phyloP scores from a whole-genome alignment of 2,888 invertebrate genomes.

The Drosophila subsilvestris region DNA sequence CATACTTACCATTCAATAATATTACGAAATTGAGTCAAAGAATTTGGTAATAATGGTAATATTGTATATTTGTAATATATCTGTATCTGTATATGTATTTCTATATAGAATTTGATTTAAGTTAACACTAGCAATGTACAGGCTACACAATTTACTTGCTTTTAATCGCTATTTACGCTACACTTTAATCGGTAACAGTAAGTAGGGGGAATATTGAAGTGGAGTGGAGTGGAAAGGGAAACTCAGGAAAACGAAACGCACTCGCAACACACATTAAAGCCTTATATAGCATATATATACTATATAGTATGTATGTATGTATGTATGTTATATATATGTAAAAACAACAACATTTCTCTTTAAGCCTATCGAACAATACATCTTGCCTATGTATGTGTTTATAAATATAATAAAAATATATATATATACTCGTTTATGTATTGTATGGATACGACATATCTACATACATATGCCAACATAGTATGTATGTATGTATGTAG shows the following conservation, averaged over 20 bases:
- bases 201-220: slow-evolving; percentile 37
- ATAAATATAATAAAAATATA: slow-evolving; percentile 54
- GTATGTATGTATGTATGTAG: slow-evolving; percentile 51
- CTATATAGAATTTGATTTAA: slow-evolving; percentile 70
- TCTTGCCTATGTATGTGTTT: slow-evolving; percentile 50
- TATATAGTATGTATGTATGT: slow-evolving; percentile 35
- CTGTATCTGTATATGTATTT: slow-evolving; percentile 19
- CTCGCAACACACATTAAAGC: slow-evolving; percentile 67
- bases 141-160: slow-evolving; percentile 52
- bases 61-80: slow-evolving; percentile 74
- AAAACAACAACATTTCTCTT: slow-evolving; percentile 68
- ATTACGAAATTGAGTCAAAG: neutral
- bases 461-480: slow-evolving; percentile 35
- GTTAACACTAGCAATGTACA: slow-evolving; percentile 76
- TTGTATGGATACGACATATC: neutral
- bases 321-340: slow-evolving; percentile 37
- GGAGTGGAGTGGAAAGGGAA: slow-evolving; percentile 30
- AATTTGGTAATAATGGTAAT: slow-evolving; percentile 44
- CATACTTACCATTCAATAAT: neutral
- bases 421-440: slow-evolving; percentile 34
- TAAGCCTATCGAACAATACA: slow-evolving; percentile 69
- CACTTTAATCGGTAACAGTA: slow-evolving; percentile 48
- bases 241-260: slow-evolving; percentile 49
- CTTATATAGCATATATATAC: slow-evolving; percentile 44
- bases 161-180: slow-evolving; percentile 61